These are phyloP conservation scores for Limnephilus marmoratus DNA, from an alignment of 2,888 invertebrate genomes.

Conservation along the genomic window DNA sequence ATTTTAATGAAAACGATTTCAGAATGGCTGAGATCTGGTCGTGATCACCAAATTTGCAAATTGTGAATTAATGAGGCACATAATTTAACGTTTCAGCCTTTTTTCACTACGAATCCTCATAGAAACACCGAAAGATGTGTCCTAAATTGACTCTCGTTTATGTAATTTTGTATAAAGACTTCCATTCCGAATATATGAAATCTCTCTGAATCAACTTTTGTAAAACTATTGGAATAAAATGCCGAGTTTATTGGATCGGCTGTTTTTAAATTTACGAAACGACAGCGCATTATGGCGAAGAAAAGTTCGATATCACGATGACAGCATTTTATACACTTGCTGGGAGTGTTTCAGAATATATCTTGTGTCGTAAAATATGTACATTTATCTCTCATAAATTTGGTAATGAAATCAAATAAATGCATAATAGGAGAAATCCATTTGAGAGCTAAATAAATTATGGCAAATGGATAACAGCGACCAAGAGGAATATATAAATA, in stretches of 20 bases:
- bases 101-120: not conserved
- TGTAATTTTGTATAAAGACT: not conserved
- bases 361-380: not conserved
- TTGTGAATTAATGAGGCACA: conserved; percentile 11
- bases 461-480: not conserved
- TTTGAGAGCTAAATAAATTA: conserved; percentile 14
- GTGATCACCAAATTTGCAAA: conserved; percentile 8
- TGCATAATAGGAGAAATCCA: not conserved
- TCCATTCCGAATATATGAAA: not conserved
- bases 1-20: conserved; percentile 10
- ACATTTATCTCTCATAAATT: conserved; percentile 40
- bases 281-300: not conserved
- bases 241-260: not conserved
- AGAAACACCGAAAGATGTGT: not conserved
- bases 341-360: not conserved
- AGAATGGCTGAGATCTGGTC: conserved; percentile 8
- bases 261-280: conserved; percentile 2
- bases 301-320: not conserved
- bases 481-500: not conserved
- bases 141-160: not conserved
- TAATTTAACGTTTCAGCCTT: not conserved
- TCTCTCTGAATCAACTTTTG: not conserved
- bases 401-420: conserved; percentile 31
- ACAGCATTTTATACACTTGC: not conserved
- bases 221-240: not conserved